Conservation (phyloP, 2,113 vertebrate species). For the Hepsetus odoe region DNA sequence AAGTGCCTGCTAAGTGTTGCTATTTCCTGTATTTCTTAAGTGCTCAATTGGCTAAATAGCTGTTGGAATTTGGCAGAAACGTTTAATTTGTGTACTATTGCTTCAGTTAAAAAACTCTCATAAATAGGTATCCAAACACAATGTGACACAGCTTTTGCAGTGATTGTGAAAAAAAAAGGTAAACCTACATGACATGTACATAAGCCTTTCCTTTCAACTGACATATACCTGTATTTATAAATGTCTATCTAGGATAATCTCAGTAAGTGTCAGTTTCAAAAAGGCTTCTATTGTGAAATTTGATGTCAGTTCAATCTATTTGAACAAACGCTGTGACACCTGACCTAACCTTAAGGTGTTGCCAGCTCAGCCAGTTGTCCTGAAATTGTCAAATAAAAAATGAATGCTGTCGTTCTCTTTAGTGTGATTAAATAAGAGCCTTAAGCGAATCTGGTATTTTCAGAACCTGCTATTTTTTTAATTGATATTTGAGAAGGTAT, state of each 20-base stretch:
- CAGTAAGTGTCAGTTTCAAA: no score
- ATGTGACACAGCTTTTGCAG: background rate
- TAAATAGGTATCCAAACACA: background rate
- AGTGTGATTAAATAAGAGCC: background rate
- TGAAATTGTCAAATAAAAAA: no score
- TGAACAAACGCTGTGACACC: no score
- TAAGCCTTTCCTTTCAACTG: no score
- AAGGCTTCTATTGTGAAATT: no score
- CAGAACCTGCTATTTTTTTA: background rate
- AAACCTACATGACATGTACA: no score
- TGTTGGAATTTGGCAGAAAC: background rate
- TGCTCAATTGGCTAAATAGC: constrained; percentile 4
- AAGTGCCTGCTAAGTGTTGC: constrained; percentile 65
- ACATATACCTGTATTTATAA: no score
- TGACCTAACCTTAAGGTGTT: no score
- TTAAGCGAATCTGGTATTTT: background rate
- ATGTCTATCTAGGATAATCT: no score
- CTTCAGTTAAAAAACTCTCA: background rate
- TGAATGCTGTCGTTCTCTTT: no score
- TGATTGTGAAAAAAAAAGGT: background rate
- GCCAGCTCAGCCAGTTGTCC: no score
- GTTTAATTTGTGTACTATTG: background rate
- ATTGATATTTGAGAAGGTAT: background rate
- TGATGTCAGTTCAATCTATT: no score
- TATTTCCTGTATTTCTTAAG: background rate